Percentiles rank a stretch among this genome's conserved stretches.
phyloP scores from a whole-genome alignment of 2,888 invertebrate genomes.

The Parapristionchus giblindavisi region DNA sequence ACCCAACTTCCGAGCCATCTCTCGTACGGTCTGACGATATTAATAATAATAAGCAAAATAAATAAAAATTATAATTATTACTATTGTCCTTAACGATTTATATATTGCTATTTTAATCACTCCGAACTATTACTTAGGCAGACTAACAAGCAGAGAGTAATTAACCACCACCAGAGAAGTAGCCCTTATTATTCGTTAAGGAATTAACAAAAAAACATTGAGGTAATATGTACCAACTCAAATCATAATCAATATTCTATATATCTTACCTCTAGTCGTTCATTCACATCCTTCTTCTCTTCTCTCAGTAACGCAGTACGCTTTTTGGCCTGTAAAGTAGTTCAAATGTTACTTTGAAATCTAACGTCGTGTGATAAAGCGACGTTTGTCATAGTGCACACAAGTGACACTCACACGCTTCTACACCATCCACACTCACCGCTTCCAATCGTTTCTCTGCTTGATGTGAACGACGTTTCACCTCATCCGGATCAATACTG shows the following conservation, averaged over 20 bases:
- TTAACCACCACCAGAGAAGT: too few species aligned
- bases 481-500: background rate
- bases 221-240: too few species aligned
- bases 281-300: background rate
- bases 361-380: background rate
- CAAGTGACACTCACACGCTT: background rate
- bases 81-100: too few species aligned
- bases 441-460: conserved; percentile 22
- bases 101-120: too few species aligned
- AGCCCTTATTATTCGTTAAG: too few species aligned
- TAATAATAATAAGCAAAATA: background rate
- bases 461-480: background rate
- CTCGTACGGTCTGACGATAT: background rate
- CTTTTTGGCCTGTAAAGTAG: conserved; percentile 28
- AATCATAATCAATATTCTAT: too few species aligned
- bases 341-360: background rate
- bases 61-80: too few species aligned
- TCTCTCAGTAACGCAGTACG: background rate
- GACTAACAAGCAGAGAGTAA: too few species aligned
- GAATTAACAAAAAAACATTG: too few species aligned
- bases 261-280: background rate
- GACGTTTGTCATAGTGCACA: background rate
- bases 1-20: conserved; percentile 6
- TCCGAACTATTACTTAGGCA: too few species aligned
- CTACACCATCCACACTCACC: conserved; percentile 15